Conservation (phyloP, 2,888 invertebrate genomes). For the Phengaris alcon region DNA sequence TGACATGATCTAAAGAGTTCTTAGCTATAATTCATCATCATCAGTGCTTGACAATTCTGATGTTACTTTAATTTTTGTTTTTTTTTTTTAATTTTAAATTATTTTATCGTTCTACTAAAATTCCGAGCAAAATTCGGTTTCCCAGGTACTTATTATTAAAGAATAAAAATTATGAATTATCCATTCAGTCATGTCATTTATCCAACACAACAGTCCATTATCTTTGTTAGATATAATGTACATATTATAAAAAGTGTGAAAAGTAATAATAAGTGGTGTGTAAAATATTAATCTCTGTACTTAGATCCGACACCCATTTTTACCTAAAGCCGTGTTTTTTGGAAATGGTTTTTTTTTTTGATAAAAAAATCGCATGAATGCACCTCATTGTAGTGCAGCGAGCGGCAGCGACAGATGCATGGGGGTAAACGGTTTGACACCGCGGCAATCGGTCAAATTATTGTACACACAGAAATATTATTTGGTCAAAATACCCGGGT, state of each 20-base stretch:
- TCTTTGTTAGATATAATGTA: too few relatives aligned
- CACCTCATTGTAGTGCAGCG: conserved; percentile 53
- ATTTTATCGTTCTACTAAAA: too few relatives aligned
- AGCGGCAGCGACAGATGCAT: conserved; percentile 61
- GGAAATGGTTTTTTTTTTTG: conserved; percentile 43
- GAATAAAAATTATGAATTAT: too few relatives aligned
- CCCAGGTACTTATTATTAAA: too few relatives aligned
- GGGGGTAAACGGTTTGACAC: conserved; percentile 73
- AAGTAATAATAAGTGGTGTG: not conserved
- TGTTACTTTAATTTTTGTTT: too few relatives aligned
- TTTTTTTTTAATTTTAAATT: too few relatives aligned
- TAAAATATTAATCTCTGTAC: conserved; percentile 21
- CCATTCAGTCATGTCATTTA: too few relatives aligned
- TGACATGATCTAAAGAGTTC: too few relatives aligned
- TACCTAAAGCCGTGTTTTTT: conserved; percentile 53
- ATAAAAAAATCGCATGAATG: conserved; percentile 42
- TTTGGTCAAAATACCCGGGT: not conserved
- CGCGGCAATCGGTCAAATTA: conserved; percentile 60
- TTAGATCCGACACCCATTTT: conserved; percentile 44
- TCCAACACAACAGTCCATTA: too few relatives aligned
- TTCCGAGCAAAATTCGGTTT: too few relatives aligned
- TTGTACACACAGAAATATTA: not conserved
- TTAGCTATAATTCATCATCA: too few relatives aligned
- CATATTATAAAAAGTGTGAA: not conserved
- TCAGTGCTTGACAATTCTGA: too few relatives aligned